Evolutionary conservation across 2,113 vertebrate species (phyloP).

Genomic region (Eulemur rufifrons): DNA sequence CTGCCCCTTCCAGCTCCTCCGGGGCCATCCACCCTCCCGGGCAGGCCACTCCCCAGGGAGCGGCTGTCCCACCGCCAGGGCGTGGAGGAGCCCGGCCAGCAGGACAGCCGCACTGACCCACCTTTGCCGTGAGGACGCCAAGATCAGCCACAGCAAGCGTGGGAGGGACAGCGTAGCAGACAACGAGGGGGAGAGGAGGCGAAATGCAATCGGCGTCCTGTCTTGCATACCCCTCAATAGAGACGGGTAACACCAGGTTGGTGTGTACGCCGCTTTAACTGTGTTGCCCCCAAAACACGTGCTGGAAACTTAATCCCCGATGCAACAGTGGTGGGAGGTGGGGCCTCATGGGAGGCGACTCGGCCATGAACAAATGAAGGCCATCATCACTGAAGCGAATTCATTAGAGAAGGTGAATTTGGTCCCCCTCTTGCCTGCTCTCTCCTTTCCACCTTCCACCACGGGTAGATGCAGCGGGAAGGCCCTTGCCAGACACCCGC

Average conservation of each 20-base stretch:
- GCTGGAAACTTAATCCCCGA: neutral
- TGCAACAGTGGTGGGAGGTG: too few species aligned
- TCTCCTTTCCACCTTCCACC: neutral
- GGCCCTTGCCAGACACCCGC: neutral
- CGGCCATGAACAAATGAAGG: neutral
- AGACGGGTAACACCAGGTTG: neutral
- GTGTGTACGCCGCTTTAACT: neutral
- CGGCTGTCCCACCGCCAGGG: accelerated
- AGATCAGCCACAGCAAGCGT: neutral
- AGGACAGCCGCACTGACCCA: neutral
- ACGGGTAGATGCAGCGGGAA: neutral
- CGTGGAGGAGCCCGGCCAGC: accelerated
- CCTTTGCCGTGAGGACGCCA: neutral
- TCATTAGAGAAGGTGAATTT: neutral
- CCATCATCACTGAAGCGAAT: neutral
- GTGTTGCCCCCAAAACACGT: neutral
- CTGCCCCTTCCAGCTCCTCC: neutral
- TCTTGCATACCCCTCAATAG: neutral
- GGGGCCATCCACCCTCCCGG: neutral
- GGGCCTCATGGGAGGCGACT: neutral
- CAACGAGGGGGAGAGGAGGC: neutral
- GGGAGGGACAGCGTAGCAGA: accelerated
- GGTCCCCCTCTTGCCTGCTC: neutral
- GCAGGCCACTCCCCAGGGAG: neutral
- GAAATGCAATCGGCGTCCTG: accelerated